Conservation (phyloP, 2,113 vertebrate species). For the Typhlomys cinereus region DNA sequence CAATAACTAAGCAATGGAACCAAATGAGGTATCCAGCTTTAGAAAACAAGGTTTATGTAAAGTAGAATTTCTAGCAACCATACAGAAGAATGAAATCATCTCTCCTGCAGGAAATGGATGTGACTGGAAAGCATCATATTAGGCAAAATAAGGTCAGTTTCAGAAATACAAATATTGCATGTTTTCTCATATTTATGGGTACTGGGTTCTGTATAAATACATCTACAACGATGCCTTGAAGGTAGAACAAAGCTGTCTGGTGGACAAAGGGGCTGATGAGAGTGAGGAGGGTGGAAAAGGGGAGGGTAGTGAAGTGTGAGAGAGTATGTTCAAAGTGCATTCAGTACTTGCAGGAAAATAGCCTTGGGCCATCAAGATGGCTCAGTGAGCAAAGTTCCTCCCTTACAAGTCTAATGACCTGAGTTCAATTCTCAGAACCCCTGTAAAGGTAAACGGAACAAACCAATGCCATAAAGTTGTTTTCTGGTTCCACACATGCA, state of each 20-base stretch:
- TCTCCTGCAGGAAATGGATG: background rate
- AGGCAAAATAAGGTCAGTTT: background rate
- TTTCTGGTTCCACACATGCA: too few species aligned
- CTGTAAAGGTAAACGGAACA: too few species aligned
- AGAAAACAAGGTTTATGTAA: background rate
- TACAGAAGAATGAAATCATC: background rate
- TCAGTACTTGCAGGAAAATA: background rate
- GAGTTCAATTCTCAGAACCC: too few species aligned
- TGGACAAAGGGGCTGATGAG: background rate
- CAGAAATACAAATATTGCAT: background rate
- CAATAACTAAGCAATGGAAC: background rate
- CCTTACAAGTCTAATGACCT: too few species aligned
- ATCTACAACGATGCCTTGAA: background rate
- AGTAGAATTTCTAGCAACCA: background rate
- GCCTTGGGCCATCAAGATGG: too few species aligned
- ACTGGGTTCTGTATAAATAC: background rate
- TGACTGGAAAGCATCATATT: background rate
- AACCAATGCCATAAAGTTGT: too few species aligned
- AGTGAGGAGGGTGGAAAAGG: background rate
- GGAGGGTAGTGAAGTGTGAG: background rate
- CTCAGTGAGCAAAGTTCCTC: too few species aligned
- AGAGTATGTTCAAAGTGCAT: background rate
- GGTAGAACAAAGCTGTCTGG: background rate
- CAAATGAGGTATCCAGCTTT: background rate
- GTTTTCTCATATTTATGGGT: background rate